A percentile compares a stretch with the other conserved stretches of the same genome.
These are phyloP conservation scores for Columba guinea DNA, from an alignment of 2,797 vertebrate species.

Conservation along the genomic window DNA sequence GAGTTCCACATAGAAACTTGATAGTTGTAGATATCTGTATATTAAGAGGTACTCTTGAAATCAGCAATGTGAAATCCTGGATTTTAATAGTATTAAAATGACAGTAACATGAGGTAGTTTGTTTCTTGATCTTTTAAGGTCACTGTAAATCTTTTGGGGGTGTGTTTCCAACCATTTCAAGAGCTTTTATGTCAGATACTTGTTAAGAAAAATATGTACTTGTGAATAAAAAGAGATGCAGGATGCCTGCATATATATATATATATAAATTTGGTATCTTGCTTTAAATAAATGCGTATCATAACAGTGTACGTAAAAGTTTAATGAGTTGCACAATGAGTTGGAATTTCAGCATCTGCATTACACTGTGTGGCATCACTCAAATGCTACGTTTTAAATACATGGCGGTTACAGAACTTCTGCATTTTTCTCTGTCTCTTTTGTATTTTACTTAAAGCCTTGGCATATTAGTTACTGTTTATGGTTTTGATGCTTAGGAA, in stretches of 20 bases:
- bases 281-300: not conserved
- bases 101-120: not conserved
- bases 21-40: not conserved
- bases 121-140: not conserved
- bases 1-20: not conserved
- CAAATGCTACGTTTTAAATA: not conserved
- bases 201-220: not conserved
- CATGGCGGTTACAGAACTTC: not conserved
- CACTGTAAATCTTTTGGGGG: not conserved
- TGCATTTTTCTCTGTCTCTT: not conserved
- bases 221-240: not conserved
- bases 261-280: not conserved
- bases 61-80: not conserved
- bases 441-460: not conserved
- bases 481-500: constrained; percentile 59
- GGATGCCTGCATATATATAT: not conserved
- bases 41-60: not conserved
- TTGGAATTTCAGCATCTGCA: not conserved
- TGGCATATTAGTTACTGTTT: not conserved
- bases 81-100: not conserved
- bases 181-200: not conserved
- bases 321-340: not conserved
- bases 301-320: not conserved
- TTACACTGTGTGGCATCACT: not conserved
- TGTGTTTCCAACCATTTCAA: not conserved